A percentile compares a stretch with the other conserved stretches of the same genome.
phyloP scores from a whole-genome alignment of 53 echinoderm and acorn worm genomes.

The Echinometra lucunter region DNA sequence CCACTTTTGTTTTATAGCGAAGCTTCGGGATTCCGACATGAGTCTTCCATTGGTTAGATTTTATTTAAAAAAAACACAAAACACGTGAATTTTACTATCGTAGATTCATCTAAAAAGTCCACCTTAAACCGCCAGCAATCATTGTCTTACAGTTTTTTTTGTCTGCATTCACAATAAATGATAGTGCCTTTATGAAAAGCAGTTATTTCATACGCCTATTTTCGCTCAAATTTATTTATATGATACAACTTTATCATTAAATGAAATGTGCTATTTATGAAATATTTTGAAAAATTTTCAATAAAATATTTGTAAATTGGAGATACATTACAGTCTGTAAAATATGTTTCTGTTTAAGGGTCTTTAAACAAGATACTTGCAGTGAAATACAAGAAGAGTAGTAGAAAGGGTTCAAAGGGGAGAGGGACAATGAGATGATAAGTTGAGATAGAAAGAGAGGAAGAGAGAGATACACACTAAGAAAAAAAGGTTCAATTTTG shows the following conservation, averaged over 20 bases:
- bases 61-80: background rate
- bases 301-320: conserved; percentile 67
- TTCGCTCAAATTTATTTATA: conserved; percentile 68
- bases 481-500: no score
- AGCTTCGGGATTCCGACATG: background rate
- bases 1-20: background rate
- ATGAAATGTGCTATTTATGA: conserved; percentile 70
- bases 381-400: background rate
- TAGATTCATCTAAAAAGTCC: no score
- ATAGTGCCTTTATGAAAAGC: background rate
- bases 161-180: background rate
- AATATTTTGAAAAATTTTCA: conserved; percentile 66
- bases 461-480: no score
- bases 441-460: no score
- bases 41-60: background rate
- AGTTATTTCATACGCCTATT: conserved; percentile 34
- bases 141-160: background rate
- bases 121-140: background rate
- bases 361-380: no score
- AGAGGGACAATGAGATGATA: no score
- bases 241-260: conserved; percentile 47
- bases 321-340: background rate
- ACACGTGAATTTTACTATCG: background rate
- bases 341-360: background rate
- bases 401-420: background rate